Conservation (phyloP, 2,797 vertebrate species). For the Parauchenoglanis punctatus region DNA sequence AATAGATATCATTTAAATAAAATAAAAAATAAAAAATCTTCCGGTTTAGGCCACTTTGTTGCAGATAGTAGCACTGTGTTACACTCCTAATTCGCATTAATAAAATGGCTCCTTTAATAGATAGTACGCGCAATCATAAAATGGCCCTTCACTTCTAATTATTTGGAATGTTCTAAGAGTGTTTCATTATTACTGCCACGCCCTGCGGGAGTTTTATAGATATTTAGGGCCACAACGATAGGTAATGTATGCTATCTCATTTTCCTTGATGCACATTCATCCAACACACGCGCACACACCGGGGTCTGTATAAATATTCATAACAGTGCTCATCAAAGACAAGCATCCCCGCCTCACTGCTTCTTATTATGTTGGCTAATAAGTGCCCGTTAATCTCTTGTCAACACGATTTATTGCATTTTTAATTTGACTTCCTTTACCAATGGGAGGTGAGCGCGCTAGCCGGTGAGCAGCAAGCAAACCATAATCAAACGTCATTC, state of each 20-base stretch:
- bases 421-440: constrained; percentile 42
- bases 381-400: constrained; percentile 50
- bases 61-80: neutral
- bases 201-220: constrained; percentile 8
- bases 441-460: constrained; percentile 10
- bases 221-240: neutral
- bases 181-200: constrained; percentile 1
- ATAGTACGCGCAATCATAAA: neutral
- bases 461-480: constrained; percentile 12
- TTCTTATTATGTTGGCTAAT: constrained; percentile 54
- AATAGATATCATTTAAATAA: neutral
- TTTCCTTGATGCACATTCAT: constrained; percentile 21
- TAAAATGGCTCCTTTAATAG: neutral
- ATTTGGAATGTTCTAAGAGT: neutral
- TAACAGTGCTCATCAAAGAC: constrained; percentile 47
- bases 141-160: neutral
- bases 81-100: neutral
- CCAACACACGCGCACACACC: neutral
- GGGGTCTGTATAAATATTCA: constrained; percentile 54
- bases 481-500: neutral
- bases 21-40: too few relatives aligned
- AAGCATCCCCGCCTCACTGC: constrained; percentile 29
- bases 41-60: too few relatives aligned
- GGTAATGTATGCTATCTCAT: constrained; percentile 11
- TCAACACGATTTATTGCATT: constrained; percentile 51